phyloP scores from a whole-genome alignment of 2,113 vertebrate species.

The Aldabrachelys gigantea region DNA sequence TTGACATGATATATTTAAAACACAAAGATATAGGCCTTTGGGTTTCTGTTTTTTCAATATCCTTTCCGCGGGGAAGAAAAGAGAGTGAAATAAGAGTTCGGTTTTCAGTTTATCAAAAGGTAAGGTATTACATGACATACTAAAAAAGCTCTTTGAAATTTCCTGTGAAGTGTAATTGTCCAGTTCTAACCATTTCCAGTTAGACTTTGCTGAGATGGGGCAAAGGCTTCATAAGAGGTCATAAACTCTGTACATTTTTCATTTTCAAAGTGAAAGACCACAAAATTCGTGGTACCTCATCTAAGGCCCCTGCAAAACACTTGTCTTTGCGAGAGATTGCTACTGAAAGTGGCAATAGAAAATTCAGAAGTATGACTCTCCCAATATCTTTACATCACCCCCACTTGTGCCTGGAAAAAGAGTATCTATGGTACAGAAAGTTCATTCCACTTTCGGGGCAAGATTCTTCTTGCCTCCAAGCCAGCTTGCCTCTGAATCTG shows the following conservation, averaged over 20 bases:
- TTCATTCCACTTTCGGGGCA: neutral
- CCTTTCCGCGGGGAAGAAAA: neutral
- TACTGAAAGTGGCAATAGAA: neutral
- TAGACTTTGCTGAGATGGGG: neutral
- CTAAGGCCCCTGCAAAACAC: rapidly evolving
- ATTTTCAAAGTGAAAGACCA: rapidly evolving
- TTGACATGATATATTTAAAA: neutral
- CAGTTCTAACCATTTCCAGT: neutral
- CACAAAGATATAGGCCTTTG: neutral
- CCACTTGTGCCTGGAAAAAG: neutral
- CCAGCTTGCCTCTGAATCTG: neutral
- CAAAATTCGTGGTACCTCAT: neutral
- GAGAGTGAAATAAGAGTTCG: neutral
- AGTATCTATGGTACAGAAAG: neutral
- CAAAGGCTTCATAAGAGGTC: neutral
- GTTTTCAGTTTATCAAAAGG: no score
- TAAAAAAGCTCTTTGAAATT: neutral
- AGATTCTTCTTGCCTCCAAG: neutral
- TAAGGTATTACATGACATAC: neutral
- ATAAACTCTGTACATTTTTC: neutral
- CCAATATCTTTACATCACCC: neutral
- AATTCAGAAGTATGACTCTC: neutral
- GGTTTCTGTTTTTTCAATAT: neutral
- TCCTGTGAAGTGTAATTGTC: neutral
- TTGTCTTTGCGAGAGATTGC: neutral